Base-by-base conservation (phyloP, 2,888 invertebrate genomes). In the Stenurella melanura region DNA sequence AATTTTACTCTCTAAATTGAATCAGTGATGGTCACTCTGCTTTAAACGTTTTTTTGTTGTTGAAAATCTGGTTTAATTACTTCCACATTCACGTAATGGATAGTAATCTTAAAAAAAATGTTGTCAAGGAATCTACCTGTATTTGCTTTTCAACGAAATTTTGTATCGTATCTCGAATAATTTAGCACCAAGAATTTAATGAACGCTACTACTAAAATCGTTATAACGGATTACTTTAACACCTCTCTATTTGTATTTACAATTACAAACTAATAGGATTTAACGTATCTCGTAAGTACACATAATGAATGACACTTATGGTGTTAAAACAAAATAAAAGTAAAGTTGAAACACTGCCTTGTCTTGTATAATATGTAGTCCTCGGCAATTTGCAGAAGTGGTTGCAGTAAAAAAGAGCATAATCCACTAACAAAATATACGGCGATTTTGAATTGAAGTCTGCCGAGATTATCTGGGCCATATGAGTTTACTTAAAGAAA, bases 201-300 rank as follows among this genome's bases (percentile, higher is more conserved):
- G 42, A 42, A 12, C 4, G 15, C 11, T 42, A 42, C 42, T 42
- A 42, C 12, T 7, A 50, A 50, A n/a, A n/a, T 15, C 42, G 42
- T 50, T 50, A n/a, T 50, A 50, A 50, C 50, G 12, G 50, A 50
- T n/a, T 50, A 50, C 50, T 50, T 50, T 50, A 50, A 50, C n/a
- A 50, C 50, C 50, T 50, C 50, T 50, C n/a, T 50, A 50, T 50
- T 50, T 50, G n/a, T n/a, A 50, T 50, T 50, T 50, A 6, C n/a
- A 50, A 50, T n/a, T 50, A 42, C n/a, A 15, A n/a, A 7, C 7
- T n/a, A n/a, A 5, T 50, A 15, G 50, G 1, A 42, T 42, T 42
- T 15, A 42, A 50, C 50, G 15, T 50, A 50, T 50, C 50, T 50
- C n/a, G n/a, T 50, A 50, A 50, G n/a, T 42, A 50, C 50, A 50